phyloP scores from a whole-genome alignment of 2,113 vertebrate species.

The Bos indicus region DNA sequence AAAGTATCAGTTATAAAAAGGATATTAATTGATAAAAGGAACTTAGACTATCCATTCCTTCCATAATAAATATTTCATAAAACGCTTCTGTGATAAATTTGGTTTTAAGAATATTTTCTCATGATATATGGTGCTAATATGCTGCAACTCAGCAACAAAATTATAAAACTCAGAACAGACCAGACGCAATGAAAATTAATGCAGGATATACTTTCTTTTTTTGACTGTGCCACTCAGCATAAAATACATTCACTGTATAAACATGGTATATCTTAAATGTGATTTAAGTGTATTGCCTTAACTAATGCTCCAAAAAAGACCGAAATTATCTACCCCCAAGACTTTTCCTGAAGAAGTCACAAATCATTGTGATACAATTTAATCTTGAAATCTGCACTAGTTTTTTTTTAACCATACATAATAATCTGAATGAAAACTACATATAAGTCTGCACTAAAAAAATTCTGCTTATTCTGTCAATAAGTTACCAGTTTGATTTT shows the following conservation, averaged over 20 bases:
- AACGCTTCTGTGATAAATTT: not conserved
- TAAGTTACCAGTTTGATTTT: not conserved
- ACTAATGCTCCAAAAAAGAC: not conserved
- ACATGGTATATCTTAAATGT: not conserved
- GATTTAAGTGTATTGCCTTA: not conserved
- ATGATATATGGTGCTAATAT: not conserved
- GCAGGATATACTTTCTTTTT: not conserved
- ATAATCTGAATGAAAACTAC: not conserved
- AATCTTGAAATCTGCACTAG: not conserved
- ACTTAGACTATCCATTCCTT: not conserved
- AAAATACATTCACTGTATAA: not conserved
- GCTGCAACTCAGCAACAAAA: conserved; percentile 18
- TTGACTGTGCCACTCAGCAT: not conserved
- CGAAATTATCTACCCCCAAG: not conserved
- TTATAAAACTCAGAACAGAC: not conserved
- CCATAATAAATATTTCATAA: conserved; percentile 19
- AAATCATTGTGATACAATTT: not conserved
- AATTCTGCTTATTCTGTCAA: not conserved
- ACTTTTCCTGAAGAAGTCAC: not conserved
- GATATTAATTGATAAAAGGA: conserved; percentile 8
- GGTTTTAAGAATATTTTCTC: conserved; percentile 12
- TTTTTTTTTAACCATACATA: conserved; percentile 25
- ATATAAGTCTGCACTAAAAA: not conserved
- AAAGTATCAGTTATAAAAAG: not conserved
- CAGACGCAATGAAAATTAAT: conserved; percentile 9